These are phyloP conservation scores for Caenorhabditis sulstoni DNA, from an alignment of 2,888 invertebrate genomes.

Conservation along the genomic window DNA sequence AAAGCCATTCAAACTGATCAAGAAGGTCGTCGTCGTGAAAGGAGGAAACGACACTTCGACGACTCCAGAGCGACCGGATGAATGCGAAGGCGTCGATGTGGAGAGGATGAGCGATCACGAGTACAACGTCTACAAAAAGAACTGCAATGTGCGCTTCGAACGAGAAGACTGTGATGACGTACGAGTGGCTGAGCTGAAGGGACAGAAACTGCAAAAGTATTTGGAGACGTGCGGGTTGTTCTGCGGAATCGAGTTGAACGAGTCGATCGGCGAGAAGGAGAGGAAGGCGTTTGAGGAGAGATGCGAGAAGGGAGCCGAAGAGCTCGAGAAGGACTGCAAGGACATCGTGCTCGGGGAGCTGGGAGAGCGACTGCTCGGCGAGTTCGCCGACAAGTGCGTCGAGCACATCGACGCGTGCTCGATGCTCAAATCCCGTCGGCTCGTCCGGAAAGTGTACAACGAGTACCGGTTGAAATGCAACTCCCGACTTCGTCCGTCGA, in stretches of 20 bases:
- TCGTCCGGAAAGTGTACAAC: constrained; percentile 32
- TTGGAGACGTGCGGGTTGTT: constrained; percentile 31
- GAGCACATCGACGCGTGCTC: constrained; percentile 41
- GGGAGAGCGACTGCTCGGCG: constrained; percentile 29
- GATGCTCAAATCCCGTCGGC: constrained; percentile 25
- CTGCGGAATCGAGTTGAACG: constrained; percentile 35
- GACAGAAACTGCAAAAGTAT: constrained; percentile 26
- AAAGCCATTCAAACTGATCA: no score
- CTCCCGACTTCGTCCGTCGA: constrained; percentile 10
- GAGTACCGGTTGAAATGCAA: constrained; percentile 27
- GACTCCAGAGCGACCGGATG: constrained; percentile 1
- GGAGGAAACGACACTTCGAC: not conserved
- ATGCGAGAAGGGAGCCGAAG: constrained; percentile 26
- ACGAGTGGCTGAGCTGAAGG: constrained; percentile 19
- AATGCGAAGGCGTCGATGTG: constrained; percentile 18
- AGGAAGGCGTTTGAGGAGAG: constrained; percentile 18
- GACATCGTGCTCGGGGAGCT: constrained; percentile 29
- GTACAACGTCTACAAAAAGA: constrained; percentile 32
- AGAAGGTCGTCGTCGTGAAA: constrained; percentile 13
- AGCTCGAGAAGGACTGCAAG: constrained; percentile 40
- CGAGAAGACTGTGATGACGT: constrained; percentile 37
- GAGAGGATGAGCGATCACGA: constrained; percentile 17
- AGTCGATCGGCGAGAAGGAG: constrained; percentile 15
- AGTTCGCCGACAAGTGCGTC: constrained; percentile 41
- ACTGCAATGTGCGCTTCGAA: constrained; percentile 22